Evolutionary conservation across 2,113 vertebrate species (phyloP).

Genomic region (Oreochromis aureus): DNA sequence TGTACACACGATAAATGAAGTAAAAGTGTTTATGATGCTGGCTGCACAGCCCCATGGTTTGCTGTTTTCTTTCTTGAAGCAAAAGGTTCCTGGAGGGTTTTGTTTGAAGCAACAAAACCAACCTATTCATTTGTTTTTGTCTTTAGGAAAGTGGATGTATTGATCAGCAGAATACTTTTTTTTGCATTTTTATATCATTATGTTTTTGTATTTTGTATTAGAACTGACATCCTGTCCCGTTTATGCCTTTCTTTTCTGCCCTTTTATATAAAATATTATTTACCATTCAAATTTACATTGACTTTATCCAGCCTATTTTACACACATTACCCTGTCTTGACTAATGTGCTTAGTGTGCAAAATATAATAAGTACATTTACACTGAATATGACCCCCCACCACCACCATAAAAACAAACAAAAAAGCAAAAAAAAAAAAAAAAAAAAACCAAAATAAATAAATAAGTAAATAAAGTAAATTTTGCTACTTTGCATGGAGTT

Average conservation of each 20-base stretch:
- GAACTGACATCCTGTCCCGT: not conserved
- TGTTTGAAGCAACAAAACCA: not conserved
- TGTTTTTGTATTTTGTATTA: not conserved
- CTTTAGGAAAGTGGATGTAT: not conserved
- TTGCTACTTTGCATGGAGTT: not conserved
- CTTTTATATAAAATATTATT: not conserved
- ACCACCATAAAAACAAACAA: not conserved
- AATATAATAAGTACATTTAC: not conserved
- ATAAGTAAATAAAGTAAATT: not conserved
- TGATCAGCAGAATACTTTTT: not conserved
- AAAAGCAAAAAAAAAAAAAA: rapidly evolving
- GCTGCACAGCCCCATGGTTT: not conserved
- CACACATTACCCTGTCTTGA: not conserved
- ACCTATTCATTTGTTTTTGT: not conserved
- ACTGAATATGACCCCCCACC: not conserved
- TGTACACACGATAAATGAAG: not conserved
- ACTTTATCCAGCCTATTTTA: not conserved
- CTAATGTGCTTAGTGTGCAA: not conserved
- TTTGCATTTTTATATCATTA: not conserved
- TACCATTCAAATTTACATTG: not conserved
- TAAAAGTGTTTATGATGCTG: not conserved
- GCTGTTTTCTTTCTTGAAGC: not conserved
- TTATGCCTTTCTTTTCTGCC: not conserved
- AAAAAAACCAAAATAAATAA: not conserved
- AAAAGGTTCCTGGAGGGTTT: not conserved